These are phyloP conservation scores for Trididemnum clinides DNA, from an alignment of 23 tunicate species.

Conservation along the genomic window DNA sequence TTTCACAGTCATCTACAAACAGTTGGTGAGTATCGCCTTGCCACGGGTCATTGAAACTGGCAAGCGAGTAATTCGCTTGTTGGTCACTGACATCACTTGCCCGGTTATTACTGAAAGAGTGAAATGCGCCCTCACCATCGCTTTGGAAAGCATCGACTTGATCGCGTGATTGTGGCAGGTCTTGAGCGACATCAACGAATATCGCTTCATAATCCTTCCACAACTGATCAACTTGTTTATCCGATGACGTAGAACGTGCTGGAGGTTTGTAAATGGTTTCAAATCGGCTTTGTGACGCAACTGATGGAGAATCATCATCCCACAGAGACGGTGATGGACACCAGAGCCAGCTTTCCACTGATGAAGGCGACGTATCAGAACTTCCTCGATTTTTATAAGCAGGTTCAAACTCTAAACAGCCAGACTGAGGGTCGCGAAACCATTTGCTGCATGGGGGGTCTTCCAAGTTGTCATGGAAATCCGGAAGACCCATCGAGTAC, in stretches of 20 bases:
- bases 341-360: conserved; percentile 81
- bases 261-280: conserved; percentile 73
- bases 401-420: conserved; percentile 79
- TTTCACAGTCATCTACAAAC: background rate
- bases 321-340: conserved; percentile 91
- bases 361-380: conserved; percentile 35
- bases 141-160: background rate
- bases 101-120: background rate
- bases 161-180: too few relatives aligned
- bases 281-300: conserved; percentile 59
- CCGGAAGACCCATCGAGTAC: conserved; percentile 16
- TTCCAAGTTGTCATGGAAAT: background rate
- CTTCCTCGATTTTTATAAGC: conserved; percentile 36
- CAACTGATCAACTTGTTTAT: conserved; percentile 33
- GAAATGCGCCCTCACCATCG: background rate
- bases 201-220: conserved; percentile 82
- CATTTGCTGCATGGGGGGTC: conserved; percentile 54
- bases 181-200: conserved; percentile 51
- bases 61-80: background rate
- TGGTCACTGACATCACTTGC: background rate
- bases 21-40: background rate
- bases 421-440: conserved; percentile 89
- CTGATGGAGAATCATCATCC: conserved; percentile 52
- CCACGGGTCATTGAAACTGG: background rate
- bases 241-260: background rate